These are phyloP conservation scores for Temnothorax ravouxi DNA, from an alignment of 2,888 invertebrate genomes.

Conservation along the genomic window DNA sequence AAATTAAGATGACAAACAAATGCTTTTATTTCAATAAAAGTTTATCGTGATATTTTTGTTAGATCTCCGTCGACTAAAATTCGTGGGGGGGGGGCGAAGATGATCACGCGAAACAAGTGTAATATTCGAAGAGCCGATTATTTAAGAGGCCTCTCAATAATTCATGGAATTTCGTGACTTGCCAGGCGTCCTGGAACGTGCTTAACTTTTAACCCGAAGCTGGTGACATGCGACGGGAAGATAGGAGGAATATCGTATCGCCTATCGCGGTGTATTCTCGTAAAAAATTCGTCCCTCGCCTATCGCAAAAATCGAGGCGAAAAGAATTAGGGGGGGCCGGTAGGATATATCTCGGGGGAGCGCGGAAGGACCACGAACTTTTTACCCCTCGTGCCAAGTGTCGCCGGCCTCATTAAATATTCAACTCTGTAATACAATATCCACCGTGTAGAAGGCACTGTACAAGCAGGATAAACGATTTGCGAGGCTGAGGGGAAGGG, in stretches of 20 bases:
- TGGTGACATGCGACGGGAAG: constrained; percentile 63
- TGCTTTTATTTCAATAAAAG: neutral
- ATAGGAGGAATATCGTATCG: constrained; percentile 64
- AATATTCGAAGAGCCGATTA: constrained; percentile 53
- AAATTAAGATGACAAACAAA: neutral
- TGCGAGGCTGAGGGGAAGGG: constrained; percentile 65
- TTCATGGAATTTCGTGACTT: constrained; percentile 58
- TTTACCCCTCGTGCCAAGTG: constrained; percentile 78
- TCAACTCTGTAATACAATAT: constrained; percentile 87
- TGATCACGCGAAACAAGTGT: constrained; percentile 38
- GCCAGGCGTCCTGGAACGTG: constrained; percentile 26
- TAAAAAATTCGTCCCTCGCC: constrained; percentile 65
- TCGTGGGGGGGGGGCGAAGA: constrained; percentile 4
- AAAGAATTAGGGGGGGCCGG: constrained; percentile 77
- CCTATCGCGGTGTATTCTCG: constrained; percentile 67
- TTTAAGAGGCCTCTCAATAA: constrained; percentile 64
- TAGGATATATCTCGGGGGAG: constrained; percentile 68
- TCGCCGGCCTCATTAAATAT: constrained; percentile 87
- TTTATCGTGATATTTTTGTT: constrained; percentile 9
- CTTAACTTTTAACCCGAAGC: constrained; percentile 56
- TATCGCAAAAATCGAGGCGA: constrained; percentile 77
- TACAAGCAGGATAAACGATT: constrained; percentile 78
- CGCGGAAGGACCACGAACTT: constrained; percentile 73
- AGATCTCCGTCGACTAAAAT: constrained; percentile 25
- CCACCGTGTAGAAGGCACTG: constrained; percentile 76